Evolutionary conservation across 2,888 invertebrate genomes (phyloP).

Genomic region (Thumatha senex): DNA sequence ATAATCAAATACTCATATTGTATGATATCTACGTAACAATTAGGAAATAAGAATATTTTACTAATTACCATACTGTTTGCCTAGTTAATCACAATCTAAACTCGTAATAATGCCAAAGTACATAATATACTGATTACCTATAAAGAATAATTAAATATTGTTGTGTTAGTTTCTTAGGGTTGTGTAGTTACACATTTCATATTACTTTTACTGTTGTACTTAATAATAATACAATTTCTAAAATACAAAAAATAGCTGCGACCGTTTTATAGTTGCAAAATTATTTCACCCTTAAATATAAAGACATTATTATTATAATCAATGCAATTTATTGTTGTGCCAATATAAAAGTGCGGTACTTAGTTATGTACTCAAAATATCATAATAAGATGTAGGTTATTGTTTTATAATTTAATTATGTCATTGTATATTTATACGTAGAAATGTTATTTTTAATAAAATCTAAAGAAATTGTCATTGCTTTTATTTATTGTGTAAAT

Average conservation of each 20-base stretch:
- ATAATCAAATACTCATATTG: conserved; percentile 31
- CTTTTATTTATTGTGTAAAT: too few species aligned
- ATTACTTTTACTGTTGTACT: conserved; percentile 27
- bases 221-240: conserved; percentile 16
- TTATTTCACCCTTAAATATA: too few species aligned
- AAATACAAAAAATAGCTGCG: conserved; percentile 2
- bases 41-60: conserved; percentile 22
- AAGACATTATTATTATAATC: neutral
- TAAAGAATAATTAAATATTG: neutral
- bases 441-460: conserved; percentile 76
- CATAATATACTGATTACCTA: conserved; percentile 11
- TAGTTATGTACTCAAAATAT: conserved; percentile 44
- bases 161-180: neutral
- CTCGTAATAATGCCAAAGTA: conserved; percentile 21
- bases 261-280: neutral
- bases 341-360: conserved; percentile 50
- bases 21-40: conserved; percentile 15
- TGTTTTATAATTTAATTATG: conserved; percentile 63
- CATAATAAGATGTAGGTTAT: conserved; percentile 51
- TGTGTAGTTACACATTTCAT: neutral
- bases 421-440: conserved; percentile 62
- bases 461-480: conserved; percentile 30
- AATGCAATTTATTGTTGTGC: conserved; percentile 41
- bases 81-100: conserved; percentile 7
- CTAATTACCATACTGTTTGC: conserved; percentile 6